Evolutionary conservation across 2,888 invertebrate species (phyloP), one percentile per base, ranked within the genome.

Genomic region (Carcina quercana): DNA sequence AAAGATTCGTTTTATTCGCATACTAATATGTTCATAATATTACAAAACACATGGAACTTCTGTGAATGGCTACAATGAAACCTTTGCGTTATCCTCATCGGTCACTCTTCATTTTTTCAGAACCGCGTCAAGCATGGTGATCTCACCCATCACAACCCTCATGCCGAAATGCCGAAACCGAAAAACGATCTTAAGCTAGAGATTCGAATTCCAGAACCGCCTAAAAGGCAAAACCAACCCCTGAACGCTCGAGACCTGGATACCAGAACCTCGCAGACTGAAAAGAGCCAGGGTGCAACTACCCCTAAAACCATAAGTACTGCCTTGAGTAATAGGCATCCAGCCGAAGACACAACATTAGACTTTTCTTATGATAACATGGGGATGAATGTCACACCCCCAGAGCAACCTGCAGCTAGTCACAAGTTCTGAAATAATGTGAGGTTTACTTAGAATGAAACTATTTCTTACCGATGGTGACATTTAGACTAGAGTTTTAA

Each of bases 281-380:
- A 82, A n/a, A 79, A 70, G 60, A 87, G 85, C 34, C 83, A 82
- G 35, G 87, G 86, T 4, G 86, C 87, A 2, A 86, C 86, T 0
- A 88, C 89, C 0, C 83, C 88, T 5, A 86, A 86, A 32, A 92
- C 92, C 0, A 86, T 90, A 27, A 90, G 90, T 47, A 92, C 92
- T 3, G 88, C 90, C 0, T 78, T 91, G 1, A 91, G 90, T 43
- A 87, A 88, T 37, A 84, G 92, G 36, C 87, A 91, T 50, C 92
- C 93, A 0, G 91, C 92, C 11, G 93, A 93, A 61, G 92, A 93
- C 44, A 88, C 89, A 1, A 91, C 91, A 1, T 72, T 91, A 22
- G 93, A 92, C 50, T 92, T 91, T 50, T 91, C 91, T 0, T 92
- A 93, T 56, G 93, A 93, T 52, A 93, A 93, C 66, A 90, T 89